These are phyloP conservation scores for Celastrina argiolus DNA, from an alignment of 2,888 invertebrate genomes.

Conservation along the genomic window DNA sequence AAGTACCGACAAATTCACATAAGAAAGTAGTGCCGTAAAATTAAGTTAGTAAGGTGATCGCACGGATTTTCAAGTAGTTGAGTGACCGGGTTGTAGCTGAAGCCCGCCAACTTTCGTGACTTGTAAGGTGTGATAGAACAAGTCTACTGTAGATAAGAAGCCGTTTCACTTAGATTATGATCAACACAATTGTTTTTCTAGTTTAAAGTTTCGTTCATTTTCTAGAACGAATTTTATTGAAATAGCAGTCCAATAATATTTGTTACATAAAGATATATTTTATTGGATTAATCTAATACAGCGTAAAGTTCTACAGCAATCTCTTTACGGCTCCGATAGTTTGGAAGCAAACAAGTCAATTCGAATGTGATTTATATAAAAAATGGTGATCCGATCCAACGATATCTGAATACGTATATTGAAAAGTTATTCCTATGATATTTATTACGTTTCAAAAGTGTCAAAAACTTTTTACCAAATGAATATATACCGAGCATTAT, in stretches of 20 bases:
- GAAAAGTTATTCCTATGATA: neutral
- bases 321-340: neutral
- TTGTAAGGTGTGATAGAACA: neutral
- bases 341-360: slow-evolving; percentile 1
- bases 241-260: neutral
- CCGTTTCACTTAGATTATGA: neutral
- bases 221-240: neutral
- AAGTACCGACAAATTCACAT: neutral
- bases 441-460: slow-evolving; percentile 5
- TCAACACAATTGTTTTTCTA: neutral
- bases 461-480: slow-evolving; percentile 15
- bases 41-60: neutral
- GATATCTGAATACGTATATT: neutral
- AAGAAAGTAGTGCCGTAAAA: neutral
- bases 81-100: neutral
- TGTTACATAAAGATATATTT: neutral
- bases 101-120: neutral
- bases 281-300: slow-evolving; percentile 1
- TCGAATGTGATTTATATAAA: slow-evolving; percentile 9
- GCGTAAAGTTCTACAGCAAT: neutral
- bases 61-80: slow-evolving; percentile 5
- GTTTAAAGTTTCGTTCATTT: neutral
- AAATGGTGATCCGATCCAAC: neutral
- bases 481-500: neutral
- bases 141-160: neutral